Base-by-base conservation (phyloP, 2,888 invertebrate genomes). In the Nephrotoma appendiculata region DNA sequence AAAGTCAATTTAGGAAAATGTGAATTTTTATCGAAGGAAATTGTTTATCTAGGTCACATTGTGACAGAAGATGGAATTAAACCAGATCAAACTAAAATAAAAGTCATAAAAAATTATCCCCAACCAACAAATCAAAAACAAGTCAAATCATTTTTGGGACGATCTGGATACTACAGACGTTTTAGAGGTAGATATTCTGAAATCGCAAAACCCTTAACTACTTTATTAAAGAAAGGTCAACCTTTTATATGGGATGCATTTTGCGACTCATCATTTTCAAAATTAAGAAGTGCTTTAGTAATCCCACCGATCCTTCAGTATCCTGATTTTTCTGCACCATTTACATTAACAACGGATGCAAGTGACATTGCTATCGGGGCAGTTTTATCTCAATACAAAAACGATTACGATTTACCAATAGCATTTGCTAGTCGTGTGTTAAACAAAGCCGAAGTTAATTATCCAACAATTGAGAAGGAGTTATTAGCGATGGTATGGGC, bases 91-190 rank as follows among this genome's bases (percentile, higher is more conserved):
- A 86, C 87, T 43, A 89, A 89, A 86, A 48, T 89, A 5, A 87
- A 87, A 86, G 87, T 88, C 1, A 86, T 89, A 48, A 43, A 84
- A 83, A 87, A 89, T 85, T 89, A 88, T 3, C 89, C 88, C 6
- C 57, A 11, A 0, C 89, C 89, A 0, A 86, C 83, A 41, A 86
- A 83, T 7, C 31, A 52, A 0, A 89, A 87, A 52, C 87, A 88
- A 12, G 87, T 89, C 0, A 89, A 89, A 87, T 86, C 87, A 48
- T 90, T 90, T 45, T 71, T 90, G 12, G 90, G 90, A 1, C 86
- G 90, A 11, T 87, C 88, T 0, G 89, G 89, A 0, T 91, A 90
- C 87, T 91, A 90, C 86, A 41, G 90, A 6, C 88, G 89, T 71
- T 91, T 90, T 85, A 89, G 91, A 85, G 2, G 31, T 31, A 31